Conservation (phyloP, 2,113 vertebrate genomes). For the Ia io region DNA sequence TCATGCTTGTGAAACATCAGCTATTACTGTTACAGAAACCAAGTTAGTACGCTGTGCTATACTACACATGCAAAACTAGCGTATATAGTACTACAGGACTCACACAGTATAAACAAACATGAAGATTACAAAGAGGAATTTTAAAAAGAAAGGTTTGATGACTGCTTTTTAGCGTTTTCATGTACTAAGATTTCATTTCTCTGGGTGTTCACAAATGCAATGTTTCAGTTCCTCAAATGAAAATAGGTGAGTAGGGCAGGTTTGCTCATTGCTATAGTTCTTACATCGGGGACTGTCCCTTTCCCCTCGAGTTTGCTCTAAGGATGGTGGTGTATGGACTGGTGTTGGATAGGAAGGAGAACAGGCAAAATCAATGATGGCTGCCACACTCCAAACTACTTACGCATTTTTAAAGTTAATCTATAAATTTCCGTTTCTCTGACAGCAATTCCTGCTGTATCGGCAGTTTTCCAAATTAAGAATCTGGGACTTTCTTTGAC, state of each 20-base stretch:
- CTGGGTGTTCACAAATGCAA: constrained; percentile 13
- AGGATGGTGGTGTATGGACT: neutral
- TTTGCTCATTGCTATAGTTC: constrained; percentile 28
- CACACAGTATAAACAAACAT: neutral
- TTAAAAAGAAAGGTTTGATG: neutral
- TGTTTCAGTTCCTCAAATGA: constrained; percentile 68
- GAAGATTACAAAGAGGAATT: neutral
- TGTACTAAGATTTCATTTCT: constrained; percentile 45
- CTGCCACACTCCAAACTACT: neutral
- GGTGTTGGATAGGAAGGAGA: neutral
- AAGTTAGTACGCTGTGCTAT: neutral
- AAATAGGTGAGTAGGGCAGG: constrained; percentile 50
- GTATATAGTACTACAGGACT: neutral
- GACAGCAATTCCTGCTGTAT: neutral
- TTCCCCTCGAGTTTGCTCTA: neutral
- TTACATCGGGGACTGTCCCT: constrained; percentile 25
- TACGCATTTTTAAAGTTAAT: neutral
- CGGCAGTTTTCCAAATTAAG: neutral
- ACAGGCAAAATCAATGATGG: neutral
- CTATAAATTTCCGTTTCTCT: neutral
- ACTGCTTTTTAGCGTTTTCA: constrained; percentile 30
- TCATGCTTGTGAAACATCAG: neutral
- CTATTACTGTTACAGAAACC: constrained; percentile 34
- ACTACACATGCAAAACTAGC: neutral
- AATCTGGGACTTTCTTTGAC: neutral